Base-by-base conservation (phyloP, 2,797 vertebrate species). In the Lindbergichthys nudifrons region DNA sequence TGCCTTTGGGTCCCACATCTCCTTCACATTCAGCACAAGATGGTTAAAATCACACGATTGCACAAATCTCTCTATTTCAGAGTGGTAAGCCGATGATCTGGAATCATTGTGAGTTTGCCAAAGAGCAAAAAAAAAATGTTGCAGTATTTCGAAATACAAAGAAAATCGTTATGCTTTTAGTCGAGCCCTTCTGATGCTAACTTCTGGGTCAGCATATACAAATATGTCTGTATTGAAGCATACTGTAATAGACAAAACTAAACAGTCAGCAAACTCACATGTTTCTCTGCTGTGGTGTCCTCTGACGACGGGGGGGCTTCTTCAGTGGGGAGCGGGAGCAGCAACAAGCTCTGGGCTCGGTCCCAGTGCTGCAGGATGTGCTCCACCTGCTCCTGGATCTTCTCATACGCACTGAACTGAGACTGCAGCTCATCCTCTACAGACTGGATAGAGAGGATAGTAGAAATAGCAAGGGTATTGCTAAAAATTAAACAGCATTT, bases 291-390 rank as follows among this genome's bases (percentile, higher is more conserved):
- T 3, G 41, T 30, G 53, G 84, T 74, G 2, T 96, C 95, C 0
- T 95, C 92, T 0, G 60, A 45, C 13, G 81, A 88, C 0, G 57
- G 87, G 3, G 10, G 7, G 11, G 12, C 0, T 0, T 95, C 94
- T 2, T 96, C 93, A 0, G 54, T 3, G 4, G 70, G 62, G 0
- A 82, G 0, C 0, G 92, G 87, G 3, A 81, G 87, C 53, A 93
- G 42, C 60, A 96, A 65, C 0, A 87, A 2, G 12, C 95, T 92
- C 50, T 88, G 95, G 18, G 68, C 82, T 36, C 96, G 91, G 91
- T 99, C 95, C 97, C 97, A 99, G 87, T 80, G 87, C 6, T 83
- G 82, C 57, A 97, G 86, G 65, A 96, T 81, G 69, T 88, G 90
- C 0, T 71, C 13, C 1, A 98, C 61, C 0, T 93, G 91, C 5